These are phyloP conservation scores for Melikaiella ostensackeni DNA, from an alignment of 2,888 invertebrate species.

Conservation along the genomic window DNA sequence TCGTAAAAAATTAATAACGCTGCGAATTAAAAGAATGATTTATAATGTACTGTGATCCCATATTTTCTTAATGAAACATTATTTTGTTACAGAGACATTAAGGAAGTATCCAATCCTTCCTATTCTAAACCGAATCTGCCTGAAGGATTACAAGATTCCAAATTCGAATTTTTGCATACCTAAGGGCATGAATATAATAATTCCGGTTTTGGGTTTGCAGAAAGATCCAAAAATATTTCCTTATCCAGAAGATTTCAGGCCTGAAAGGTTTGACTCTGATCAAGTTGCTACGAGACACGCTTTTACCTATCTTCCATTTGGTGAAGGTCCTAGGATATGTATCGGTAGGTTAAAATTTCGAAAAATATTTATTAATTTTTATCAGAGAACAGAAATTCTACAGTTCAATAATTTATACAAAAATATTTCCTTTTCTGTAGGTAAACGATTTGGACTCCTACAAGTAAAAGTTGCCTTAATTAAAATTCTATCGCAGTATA, in stretches of 20 bases:
- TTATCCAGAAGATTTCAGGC: conserved; percentile 42
- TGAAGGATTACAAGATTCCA: conserved; percentile 49
- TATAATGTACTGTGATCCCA: too few species aligned
- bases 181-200: conserved; percentile 41
- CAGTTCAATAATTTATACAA: too few species aligned
- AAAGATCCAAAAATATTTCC: conserved; percentile 42
- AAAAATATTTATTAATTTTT: too few species aligned
- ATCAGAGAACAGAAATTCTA: too few species aligned
- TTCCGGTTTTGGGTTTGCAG: conserved; percentile 39
- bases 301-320: conserved; percentile 40
- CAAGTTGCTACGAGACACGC: conserved; percentile 27
- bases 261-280: conserved; percentile 40
- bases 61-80: too few species aligned
- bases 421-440: conserved; percentile 40
- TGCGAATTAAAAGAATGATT: too few species aligned
- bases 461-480: conserved; percentile 51
- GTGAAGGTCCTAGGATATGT: conserved; percentile 31
- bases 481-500: conserved; percentile 44
- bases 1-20: too few species aligned
- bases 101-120: conserved; percentile 66
- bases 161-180: conserved; percentile 64
- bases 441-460: conserved; percentile 48
- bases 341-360: conserved; percentile 15
- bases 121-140: conserved; percentile 63
- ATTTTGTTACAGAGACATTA: conserved; percentile 54